A percentile compares a stretch with the other conserved stretches of the same genome.
Evolutionary conservation across 2,113 vertebrate species (phyloP).

Genomic region (Sebastes schlegelii): DNA sequence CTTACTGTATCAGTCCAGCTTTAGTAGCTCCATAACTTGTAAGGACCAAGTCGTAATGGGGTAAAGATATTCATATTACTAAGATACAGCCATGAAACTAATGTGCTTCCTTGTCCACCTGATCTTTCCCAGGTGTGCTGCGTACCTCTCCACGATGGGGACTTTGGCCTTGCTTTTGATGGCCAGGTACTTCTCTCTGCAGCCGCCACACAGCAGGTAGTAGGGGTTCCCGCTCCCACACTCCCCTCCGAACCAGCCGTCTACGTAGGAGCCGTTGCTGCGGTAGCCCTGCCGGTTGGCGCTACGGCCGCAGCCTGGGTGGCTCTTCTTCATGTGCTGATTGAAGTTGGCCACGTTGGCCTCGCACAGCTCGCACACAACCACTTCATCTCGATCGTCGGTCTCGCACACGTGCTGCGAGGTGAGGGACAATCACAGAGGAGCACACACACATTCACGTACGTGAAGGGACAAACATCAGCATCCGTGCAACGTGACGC

Average conservation of each 20-base stretch:
- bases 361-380: slow-evolving; percentile 96
- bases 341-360: slow-evolving; percentile 96
- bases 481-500: not conserved
- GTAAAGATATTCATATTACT: not conserved
- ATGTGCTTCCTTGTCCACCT: not conserved
- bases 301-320: slow-evolving; percentile 95
- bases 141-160: slow-evolving; percentile 90
- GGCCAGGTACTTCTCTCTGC: slow-evolving; percentile 94
- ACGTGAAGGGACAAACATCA: not conserved
- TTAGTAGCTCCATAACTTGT: too few relatives aligned
- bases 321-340: slow-evolving; percentile 98
- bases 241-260: slow-evolving; percentile 98
- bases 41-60: too few relatives aligned
- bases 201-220: slow-evolving; percentile 93
- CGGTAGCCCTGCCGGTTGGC: slow-evolving; percentile 98
- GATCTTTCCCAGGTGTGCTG: not conserved
- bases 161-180: slow-evolving; percentile 93
- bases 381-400: slow-evolving; percentile 96
- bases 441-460: not conserved
- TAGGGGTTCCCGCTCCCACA: slow-evolving; percentile 98
- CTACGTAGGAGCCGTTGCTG: slow-evolving; percentile 97
- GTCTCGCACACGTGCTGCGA: slow-evolving; percentile 95
- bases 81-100: not conserved
- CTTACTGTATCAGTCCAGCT: too few relatives aligned
- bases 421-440: not conserved